Conservation (phyloP, 2,888 invertebrate species). For the Nephrotoma guestfalica region DNA sequence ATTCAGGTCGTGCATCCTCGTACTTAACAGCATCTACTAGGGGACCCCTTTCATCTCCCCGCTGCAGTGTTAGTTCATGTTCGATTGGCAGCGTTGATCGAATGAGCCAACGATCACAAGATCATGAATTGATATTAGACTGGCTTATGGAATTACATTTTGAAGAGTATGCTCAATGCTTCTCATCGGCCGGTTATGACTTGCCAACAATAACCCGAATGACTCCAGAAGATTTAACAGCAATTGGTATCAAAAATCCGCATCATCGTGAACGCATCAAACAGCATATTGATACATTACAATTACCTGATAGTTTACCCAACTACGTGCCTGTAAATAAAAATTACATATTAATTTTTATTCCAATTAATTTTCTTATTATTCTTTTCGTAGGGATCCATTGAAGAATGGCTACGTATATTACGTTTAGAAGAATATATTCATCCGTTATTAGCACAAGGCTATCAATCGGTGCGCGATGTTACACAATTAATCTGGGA, state of each 20-base stretch:
- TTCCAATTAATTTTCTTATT: neutral
- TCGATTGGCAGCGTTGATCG: slow-evolving; percentile 65
- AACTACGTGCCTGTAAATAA: slow-evolving; percentile 76
- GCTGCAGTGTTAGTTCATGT: slow-evolving; percentile 62
- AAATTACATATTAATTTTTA: neutral
- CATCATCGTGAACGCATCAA: slow-evolving; percentile 92
- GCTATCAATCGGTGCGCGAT: slow-evolving; percentile 85
- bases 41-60: slow-evolving; percentile 43
- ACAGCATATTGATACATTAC: slow-evolving; percentile 87
- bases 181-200: slow-evolving; percentile 92
- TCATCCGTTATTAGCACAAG: slow-evolving; percentile 78
- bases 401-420: slow-evolving; percentile 89
- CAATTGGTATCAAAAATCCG: slow-evolving; percentile 89
- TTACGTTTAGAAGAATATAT: slow-evolving; percentile 87
- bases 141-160: slow-evolving; percentile 89
- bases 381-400: slow-evolving; percentile 51
- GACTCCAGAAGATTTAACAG: slow-evolving; percentile 91
- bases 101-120: slow-evolving; percentile 53
- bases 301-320: slow-evolving; percentile 87
- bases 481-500: slow-evolving; percentile 96
- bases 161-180: slow-evolving; percentile 88
- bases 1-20: slow-evolving; percentile 82
- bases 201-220: slow-evolving; percentile 95
- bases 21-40: slow-evolving; percentile 41
- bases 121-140: slow-evolving; percentile 84